These are phyloP conservation scores for Crocodylus rhombifer DNA, from an alignment of 2,797 vertebrate species.

Conservation along the genomic window DNA sequence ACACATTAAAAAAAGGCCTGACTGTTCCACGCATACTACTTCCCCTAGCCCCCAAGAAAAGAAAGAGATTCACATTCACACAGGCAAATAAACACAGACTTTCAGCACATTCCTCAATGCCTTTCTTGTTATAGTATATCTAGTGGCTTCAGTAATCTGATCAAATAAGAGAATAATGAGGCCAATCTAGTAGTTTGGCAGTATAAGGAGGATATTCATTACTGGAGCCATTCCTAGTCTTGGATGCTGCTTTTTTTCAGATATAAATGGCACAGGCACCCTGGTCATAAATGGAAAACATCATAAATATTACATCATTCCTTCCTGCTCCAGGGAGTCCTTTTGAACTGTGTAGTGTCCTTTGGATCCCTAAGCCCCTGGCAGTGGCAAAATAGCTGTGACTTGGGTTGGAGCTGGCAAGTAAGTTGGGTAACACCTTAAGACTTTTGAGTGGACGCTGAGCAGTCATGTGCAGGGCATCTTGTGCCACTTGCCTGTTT, in stretches of 20 bases:
- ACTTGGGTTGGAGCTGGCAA: background rate
- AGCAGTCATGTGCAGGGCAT: background rate
- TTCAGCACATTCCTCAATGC: background rate
- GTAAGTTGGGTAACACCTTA: background rate
- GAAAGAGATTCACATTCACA: too few relatives aligned
- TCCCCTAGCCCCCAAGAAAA: too few relatives aligned
- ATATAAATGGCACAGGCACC: background rate
- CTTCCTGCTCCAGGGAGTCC: background rate
- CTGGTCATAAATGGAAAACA: background rate
- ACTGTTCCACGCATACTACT: too few relatives aligned
- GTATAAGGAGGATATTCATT: background rate
- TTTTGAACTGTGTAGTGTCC: background rate
- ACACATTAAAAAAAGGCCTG: too few relatives aligned
- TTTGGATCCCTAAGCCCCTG: background rate
- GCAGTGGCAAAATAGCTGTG: background rate
- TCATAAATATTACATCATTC: background rate
- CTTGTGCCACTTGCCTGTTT: background rate
- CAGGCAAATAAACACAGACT: background rate
- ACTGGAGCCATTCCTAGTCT: background rate
- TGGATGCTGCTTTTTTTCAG: background rate
- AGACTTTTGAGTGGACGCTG: background rate
- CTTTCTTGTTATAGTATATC: background rate
- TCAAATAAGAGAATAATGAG: background rate
- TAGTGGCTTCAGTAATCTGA: background rate
- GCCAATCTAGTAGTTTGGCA: background rate